phyloP scores from a whole-genome alignment of 2,797 vertebrate species.

The Rhodeus uyekii region DNA sequence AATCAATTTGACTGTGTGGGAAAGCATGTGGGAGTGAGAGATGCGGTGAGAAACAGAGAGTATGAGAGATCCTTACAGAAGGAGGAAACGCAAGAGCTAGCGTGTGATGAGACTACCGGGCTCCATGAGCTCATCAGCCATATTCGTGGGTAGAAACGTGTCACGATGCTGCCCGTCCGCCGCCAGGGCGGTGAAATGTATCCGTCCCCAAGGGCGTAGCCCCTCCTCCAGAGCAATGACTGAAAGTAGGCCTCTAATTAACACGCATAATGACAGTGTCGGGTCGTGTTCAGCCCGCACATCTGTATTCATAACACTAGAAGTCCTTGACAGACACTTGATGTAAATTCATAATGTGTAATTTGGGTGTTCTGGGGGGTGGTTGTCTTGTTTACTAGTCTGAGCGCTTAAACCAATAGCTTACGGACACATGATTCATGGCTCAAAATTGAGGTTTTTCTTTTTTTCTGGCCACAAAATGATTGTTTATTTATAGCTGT shows the following conservation, averaged over 20 bases:
- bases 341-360: background rate
- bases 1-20: conserved; percentile 77
- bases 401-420: background rate
- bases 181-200: conserved; percentile 1
- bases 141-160: conserved; percentile 23
- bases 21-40: conserved; percentile 63
- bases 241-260: conserved; percentile 59
- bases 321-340: background rate
- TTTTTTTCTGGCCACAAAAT: background rate
- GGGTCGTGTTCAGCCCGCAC: conserved; percentile 41
- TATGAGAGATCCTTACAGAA: conserved; percentile 10
- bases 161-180: background rate
- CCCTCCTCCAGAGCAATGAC: conserved; percentile 11
- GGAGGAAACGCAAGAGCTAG: conserved; percentile 15
- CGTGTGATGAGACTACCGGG: conserved; percentile 9
- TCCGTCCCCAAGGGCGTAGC: background rate
- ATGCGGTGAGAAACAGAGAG: conserved; percentile 50
- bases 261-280: conserved; percentile 52
- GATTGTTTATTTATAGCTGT: background rate
- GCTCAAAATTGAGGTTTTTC: background rate
- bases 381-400: background rate
- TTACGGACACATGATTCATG: background rate
- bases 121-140: conserved; percentile 21
- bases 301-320: background rate
- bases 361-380: too few relatives aligned